Percentiles rank a stretch among this genome's conserved stretches.
Evolutionary conservation across 2,797 vertebrate genomes (phyloP).

Genomic region (Ispidina lecontei): DNA sequence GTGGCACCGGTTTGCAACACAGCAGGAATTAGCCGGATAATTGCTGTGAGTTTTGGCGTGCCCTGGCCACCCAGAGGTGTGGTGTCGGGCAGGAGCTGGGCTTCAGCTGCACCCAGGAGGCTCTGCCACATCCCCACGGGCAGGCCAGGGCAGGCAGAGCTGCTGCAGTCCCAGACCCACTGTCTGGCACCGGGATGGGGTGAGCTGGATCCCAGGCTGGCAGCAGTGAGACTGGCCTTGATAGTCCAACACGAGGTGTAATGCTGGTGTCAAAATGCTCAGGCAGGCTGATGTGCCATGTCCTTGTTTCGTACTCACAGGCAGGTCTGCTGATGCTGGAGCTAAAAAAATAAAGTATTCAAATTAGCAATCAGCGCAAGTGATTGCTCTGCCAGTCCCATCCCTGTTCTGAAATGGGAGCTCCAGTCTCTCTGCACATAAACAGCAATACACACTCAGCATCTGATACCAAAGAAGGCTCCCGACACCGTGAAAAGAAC

Average conservation of each 20-base stretch:
- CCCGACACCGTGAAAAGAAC: constrained; percentile 63
- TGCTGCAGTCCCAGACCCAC: too few relatives aligned
- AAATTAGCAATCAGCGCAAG: constrained; percentile 38
- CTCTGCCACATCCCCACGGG: background rate
- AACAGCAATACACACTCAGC: constrained; percentile 42
- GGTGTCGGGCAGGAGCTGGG: accelerated
- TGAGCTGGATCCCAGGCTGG: background rate
- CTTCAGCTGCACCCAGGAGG: background rate
- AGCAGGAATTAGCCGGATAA: accelerated
- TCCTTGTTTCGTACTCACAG: background rate
- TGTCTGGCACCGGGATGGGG: background rate
- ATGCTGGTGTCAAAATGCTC: background rate
- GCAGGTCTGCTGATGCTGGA: background rate
- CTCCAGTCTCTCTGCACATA: constrained; percentile 20
- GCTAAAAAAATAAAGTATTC: background rate
- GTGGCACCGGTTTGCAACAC: accelerated
- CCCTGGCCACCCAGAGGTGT: background rate
- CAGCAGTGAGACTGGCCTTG: background rate
- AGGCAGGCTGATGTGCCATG: background rate
- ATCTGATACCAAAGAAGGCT: constrained; percentile 46
- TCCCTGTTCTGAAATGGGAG: constrained; percentile 17
- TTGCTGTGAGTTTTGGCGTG: background rate
- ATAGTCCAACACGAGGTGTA: background rate
- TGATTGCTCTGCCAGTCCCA: constrained; percentile 1
- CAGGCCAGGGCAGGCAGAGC: background rate